Percentiles rank a stretch among this genome's conserved stretches.
Conservation (phyloP, 2,113 vertebrate genomes). For the Pituophis catenifer region DNA sequence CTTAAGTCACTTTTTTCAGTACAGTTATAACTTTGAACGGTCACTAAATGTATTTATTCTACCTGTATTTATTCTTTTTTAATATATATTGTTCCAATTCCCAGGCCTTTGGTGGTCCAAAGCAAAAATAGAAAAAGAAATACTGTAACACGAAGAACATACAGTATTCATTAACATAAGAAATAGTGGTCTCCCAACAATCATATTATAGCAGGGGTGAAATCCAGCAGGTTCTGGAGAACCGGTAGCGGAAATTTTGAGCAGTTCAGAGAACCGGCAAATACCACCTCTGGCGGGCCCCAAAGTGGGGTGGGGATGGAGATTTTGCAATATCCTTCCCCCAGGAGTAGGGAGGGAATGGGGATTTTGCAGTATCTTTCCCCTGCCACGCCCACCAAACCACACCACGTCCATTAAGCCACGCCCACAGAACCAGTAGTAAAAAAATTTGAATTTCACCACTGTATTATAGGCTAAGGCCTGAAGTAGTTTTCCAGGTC, state of each 20-base stretch:
- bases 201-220: not conserved
- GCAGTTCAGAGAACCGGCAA: no score
- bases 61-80: not conserved
- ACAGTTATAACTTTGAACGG: not conserved
- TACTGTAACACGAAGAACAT: not conserved
- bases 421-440: no score
- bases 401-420: no score
- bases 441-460: no score
- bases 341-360: no score
- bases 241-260: no score
- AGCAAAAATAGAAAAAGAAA: not conserved
- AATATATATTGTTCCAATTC: not conserved
- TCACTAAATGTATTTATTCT: not conserved
- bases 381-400: no score
- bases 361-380: no score
- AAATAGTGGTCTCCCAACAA: not conserved
- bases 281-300: no score
- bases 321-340: no score
- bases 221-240: no score
- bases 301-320: no score
- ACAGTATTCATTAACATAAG: not conserved
- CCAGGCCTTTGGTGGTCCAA: not conserved
- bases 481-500: not conserved
- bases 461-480: not conserved
- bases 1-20: not conserved